These are phyloP conservation scores for Loxodonta africana DNA, from an alignment of 2,113 vertebrate genomes.

Conservation along the genomic window DNA sequence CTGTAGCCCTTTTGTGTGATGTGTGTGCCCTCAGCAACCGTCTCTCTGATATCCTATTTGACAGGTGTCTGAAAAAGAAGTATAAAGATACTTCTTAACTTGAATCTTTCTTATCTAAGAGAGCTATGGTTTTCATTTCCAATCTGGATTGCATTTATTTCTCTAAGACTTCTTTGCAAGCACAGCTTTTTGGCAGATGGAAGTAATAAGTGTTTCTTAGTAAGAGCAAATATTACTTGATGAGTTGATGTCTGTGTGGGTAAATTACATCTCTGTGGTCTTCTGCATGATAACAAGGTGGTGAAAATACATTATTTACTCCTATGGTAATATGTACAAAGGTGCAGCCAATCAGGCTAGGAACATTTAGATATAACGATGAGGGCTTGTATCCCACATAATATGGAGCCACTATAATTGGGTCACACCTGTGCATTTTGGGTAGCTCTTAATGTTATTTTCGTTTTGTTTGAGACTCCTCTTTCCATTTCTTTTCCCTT, in stretches of 20 bases:
- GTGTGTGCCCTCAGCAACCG: not conserved
- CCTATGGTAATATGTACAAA: not conserved
- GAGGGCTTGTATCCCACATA: not conserved
- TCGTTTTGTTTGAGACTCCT: not conserved
- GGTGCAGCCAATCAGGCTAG: not conserved
- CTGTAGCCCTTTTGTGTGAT: not conserved
- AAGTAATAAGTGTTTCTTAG: not conserved
- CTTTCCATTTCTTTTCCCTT: not conserved
- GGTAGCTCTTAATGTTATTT: not conserved
- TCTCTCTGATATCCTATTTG: constrained; percentile 10
- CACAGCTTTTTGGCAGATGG: not conserved
- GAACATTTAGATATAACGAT: not conserved
- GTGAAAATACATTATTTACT: not conserved
- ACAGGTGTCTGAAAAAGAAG: not conserved
- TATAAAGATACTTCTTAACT: not conserved
- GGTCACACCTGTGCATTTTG: not conserved
- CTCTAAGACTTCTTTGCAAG: not conserved
- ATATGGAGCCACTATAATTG: not conserved
- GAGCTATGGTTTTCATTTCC: not conserved
- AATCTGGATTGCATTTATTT: not conserved
- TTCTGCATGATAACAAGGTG: not conserved
- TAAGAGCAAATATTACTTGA: not conserved
- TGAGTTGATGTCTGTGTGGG: not conserved
- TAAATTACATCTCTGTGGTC: not conserved
- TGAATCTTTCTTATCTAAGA: constrained; percentile 1